Conservation (phyloP, 2,888 invertebrate species). For the Drosophila neotestacea region DNA sequence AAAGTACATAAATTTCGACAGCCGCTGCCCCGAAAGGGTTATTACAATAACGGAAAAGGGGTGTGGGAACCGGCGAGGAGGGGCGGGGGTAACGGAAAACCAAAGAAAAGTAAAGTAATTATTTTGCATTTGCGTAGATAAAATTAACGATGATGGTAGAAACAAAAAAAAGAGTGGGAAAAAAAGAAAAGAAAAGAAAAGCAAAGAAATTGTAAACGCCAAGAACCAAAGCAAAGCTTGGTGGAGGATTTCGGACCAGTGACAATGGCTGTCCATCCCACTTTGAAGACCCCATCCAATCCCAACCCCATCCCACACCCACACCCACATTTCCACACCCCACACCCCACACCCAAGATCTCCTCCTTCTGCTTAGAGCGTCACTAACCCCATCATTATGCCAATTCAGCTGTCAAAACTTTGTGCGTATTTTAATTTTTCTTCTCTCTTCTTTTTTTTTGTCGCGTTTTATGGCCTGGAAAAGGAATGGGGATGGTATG, state of each 20-base stretch:
- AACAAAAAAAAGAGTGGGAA: conserved; percentile 13
- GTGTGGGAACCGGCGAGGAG: neutral
- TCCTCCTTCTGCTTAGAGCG: conserved; percentile 16
- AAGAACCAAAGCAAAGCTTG: conserved; percentile 7
- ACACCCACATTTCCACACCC: neutral
- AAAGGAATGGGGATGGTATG: conserved; percentile 21
- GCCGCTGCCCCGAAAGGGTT: conserved; percentile 64
- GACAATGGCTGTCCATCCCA: conserved; percentile 57
- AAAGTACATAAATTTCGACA: conserved; percentile 77
- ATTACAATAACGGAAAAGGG: neutral
- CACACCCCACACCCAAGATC: neutral
- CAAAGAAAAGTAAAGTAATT: conserved; percentile 81
- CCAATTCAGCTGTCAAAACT: conserved; percentile 80
- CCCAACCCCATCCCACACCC: neutral
- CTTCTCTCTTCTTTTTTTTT: conserved; percentile 48
- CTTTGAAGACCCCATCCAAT: neutral
- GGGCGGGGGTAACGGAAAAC: conserved; percentile 49
- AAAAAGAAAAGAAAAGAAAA: conserved; percentile 5
- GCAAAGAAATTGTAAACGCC: conserved; percentile 14
- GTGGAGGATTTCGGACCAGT: conserved; percentile 44
- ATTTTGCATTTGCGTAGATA: conserved; percentile 81
- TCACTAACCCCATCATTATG: conserved; percentile 81
- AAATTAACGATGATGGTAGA: conserved; percentile 77
- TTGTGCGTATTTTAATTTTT: conserved; percentile 78
- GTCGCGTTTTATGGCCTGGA: conserved; percentile 73